Evolutionary conservation across 1,140 invertebrate genomes (phyloP).

Genomic region (Heliconius nattereri): DNA sequence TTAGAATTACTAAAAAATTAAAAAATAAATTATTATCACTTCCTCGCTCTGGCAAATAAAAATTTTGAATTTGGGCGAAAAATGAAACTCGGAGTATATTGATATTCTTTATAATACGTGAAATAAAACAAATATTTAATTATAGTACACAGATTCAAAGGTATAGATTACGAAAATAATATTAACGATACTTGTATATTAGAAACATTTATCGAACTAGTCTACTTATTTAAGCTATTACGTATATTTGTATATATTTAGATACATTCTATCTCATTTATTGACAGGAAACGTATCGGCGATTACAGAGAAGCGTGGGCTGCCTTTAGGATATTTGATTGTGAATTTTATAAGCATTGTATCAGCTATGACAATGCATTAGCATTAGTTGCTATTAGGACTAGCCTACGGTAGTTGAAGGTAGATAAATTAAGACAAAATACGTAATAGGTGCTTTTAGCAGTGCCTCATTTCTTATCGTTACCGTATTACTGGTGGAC

Average conservation of each 20-base stretch:
- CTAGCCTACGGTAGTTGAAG: constrained; percentile 35
- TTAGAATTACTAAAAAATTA: too few species aligned
- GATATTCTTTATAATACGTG: too few species aligned
- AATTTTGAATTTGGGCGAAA: too few species aligned
- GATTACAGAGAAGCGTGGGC: constrained; percentile 52
- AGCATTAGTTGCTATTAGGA: constrained; percentile 28
- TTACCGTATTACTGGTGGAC: constrained; percentile 39
- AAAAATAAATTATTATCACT: too few species aligned
- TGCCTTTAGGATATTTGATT: constrained; percentile 37
- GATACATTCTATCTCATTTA: constrained; percentile 73
- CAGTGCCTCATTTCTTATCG: constrained; percentile 50
- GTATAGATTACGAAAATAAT: background rate
- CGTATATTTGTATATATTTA: constrained; percentile 30
- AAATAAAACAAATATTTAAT: too few species aligned
- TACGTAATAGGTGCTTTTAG: constrained; percentile 58
- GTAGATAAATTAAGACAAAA: constrained; percentile 60
- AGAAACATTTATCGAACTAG: too few species aligned
- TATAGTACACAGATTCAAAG: too few species aligned
- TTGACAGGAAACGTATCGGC: constrained; percentile 70
- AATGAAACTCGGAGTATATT: too few species aligned
- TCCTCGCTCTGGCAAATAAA: too few species aligned
- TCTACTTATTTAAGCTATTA: constrained; percentile 22
- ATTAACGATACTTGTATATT: background rate
- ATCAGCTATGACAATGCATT: constrained; percentile 41
- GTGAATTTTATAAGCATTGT: constrained; percentile 37